phyloP scores from a whole-genome alignment of 2,888 invertebrate species.

The Trileptium ribeirensis region DNA sequence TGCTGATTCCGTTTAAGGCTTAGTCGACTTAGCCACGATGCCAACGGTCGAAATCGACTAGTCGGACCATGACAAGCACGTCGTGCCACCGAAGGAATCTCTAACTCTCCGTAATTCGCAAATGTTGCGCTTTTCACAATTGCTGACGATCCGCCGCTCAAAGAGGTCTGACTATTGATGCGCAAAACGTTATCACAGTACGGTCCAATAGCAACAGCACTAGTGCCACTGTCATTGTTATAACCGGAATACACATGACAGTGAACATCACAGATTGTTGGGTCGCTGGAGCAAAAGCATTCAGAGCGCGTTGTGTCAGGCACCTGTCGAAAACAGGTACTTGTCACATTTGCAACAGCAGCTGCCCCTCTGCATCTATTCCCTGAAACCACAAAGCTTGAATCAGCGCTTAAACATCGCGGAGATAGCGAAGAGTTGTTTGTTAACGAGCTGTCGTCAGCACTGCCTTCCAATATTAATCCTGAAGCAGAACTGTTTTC shows the following conservation, averaged over 20 bases:
- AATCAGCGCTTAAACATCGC: not conserved
- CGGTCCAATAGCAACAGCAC: not conserved
- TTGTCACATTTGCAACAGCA: not conserved
- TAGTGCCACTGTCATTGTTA: not conserved
- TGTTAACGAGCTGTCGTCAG: not conserved
- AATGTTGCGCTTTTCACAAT: constrained; percentile 42
- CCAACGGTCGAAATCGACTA: constrained; percentile 15
- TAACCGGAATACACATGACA: too few relatives aligned
- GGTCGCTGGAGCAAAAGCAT: not conserved
- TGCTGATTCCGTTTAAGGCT: constrained; percentile 25
- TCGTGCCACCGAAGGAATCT: not conserved
- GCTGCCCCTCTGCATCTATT: too few relatives aligned
- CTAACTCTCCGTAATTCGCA: constrained; percentile 42
- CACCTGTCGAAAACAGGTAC: too few relatives aligned
- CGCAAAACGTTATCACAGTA: not conserved
- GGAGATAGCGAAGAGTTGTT: not conserved
- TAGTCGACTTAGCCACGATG: constrained; percentile 34
- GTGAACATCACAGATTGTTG: too few relatives aligned
- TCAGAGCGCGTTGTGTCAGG: not conserved
- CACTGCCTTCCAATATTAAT: too few relatives aligned
- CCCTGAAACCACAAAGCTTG: not conserved
- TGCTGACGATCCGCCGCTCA: not conserved
- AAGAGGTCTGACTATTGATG: not conserved
- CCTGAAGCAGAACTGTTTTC: not conserved
- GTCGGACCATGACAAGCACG: not conserved